These are phyloP conservation scores for Myiothlypis coronata DNA, from an alignment of 2,797 vertebrate genomes.

Conservation along the genomic window DNA sequence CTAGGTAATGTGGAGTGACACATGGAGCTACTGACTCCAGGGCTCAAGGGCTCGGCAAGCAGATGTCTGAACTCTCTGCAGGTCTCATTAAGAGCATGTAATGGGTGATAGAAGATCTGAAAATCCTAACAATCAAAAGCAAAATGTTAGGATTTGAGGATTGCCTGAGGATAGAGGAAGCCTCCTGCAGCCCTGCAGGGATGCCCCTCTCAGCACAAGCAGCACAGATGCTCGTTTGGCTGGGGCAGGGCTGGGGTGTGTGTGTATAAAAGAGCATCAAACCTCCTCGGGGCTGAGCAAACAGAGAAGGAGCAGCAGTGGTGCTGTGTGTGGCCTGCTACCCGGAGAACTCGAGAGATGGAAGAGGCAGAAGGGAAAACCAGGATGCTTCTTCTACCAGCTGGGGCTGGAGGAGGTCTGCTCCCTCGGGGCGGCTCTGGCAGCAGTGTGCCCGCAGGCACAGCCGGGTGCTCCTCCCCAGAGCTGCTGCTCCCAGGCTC, in stretches of 20 bases:
- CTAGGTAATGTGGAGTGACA: not conserved
- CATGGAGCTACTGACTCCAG: constrained; percentile 17
- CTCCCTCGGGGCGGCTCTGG: not conserved
- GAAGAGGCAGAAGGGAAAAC: not conserved
- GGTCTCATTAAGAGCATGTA: constrained; percentile 51
- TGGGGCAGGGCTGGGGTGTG: accelerated
- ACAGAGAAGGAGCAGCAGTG: not conserved
- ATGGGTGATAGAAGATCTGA: constrained; percentile 8
- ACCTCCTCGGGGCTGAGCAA: not conserved
- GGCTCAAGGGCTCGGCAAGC: constrained; percentile 3
- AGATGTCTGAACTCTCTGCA: constrained; percentile 56
- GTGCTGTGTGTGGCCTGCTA: not conserved
- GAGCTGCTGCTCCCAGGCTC: not conserved
- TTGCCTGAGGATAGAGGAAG: constrained; percentile 14
- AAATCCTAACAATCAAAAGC: constrained; percentile 9
- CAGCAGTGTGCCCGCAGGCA: accelerated
- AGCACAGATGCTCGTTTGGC: not conserved
- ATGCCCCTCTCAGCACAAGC: not conserved
- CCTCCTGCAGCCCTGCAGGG: not conserved
- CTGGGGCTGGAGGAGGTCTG: not conserved
- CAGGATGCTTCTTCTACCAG: not conserved
- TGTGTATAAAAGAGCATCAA: not conserved
- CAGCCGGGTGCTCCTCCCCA: accelerated
- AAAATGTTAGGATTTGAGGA: not conserved
- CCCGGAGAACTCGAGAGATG: not conserved